Percentiles rank a stretch among this genome's conserved stretches.
These are phyloP conservation scores for Homarus americanus DNA, from an alignment of 1,140 invertebrate species.

Conservation along the genomic window DNA sequence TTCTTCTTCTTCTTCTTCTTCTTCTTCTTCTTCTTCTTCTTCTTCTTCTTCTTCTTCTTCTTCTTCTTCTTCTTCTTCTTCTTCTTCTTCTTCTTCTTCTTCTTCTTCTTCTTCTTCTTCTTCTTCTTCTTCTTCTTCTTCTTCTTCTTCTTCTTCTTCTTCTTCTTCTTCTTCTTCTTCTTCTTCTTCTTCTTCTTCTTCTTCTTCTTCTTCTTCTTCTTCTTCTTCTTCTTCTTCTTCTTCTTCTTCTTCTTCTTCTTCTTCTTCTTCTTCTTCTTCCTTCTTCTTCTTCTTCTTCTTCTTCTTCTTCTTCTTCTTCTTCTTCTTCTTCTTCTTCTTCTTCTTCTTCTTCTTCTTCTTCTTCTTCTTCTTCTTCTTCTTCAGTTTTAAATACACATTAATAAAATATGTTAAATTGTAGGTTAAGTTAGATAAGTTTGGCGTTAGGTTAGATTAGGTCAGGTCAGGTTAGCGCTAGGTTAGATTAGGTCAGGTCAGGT, in stretches of 20 bases:
- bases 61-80: too few relatives aligned
- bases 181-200: background rate
- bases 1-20: background rate
- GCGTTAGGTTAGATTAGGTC: too few relatives aligned
- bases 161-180: background rate
- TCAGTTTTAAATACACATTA: too few relatives aligned
- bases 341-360: background rate
- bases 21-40: background rate
- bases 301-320: background rate
- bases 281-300: background rate
- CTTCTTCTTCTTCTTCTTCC: background rate
- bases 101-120: background rate
- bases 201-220: background rate
- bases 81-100: background rate
- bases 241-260: background rate
- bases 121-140: background rate
- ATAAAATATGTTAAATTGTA: too few relatives aligned
- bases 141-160: background rate
- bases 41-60: background rate
- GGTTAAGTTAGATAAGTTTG: too few relatives aligned
- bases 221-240: background rate
- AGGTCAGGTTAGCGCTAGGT: too few relatives aligned
- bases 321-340: background rate
- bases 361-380: too few relatives aligned
- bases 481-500: too few relatives aligned